phyloP scores from a whole-genome alignment of 2,888 invertebrate species.

The Dorcus parallelipipedus region DNA sequence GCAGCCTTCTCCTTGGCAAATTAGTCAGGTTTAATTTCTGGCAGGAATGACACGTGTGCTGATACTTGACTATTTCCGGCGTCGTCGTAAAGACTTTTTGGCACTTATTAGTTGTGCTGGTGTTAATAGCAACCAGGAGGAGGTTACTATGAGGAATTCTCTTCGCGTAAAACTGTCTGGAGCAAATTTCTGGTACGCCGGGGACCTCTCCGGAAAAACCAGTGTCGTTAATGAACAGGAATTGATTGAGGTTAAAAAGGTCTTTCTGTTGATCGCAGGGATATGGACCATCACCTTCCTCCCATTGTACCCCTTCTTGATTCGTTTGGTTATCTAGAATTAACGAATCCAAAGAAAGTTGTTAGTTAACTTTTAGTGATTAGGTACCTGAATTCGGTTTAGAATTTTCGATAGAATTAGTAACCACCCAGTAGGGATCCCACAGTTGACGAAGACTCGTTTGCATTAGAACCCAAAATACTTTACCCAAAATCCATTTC shows the following conservation, averaged over 20 bases:
- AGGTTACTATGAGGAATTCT: conserved; percentile 76
- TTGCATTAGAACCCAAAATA: conserved; percentile 41
- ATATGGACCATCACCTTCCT: conserved; percentile 37
- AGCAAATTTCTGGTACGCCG: conserved; percentile 38
- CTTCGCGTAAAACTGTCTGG: conserved; percentile 65
- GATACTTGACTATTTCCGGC: conserved; percentile 52
- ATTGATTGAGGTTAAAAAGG: conserved; percentile 66
- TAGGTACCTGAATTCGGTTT: background rate
- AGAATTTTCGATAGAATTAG: conserved; percentile 2
- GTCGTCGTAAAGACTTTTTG: conserved; percentile 52
- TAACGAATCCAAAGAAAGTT: background rate
- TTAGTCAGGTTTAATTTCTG: conserved; percentile 72
- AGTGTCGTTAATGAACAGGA: conserved; percentile 45
- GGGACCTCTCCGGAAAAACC: conserved; percentile 45
- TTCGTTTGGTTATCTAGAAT: conserved; percentile 38
- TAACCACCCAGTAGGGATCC: conserved; percentile 26
- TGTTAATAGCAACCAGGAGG: conserved; percentile 69
- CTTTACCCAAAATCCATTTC: conserved; percentile 43
- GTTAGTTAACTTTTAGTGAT: no score
- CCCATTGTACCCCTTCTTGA: conserved; percentile 30
- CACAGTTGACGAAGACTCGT: conserved; percentile 35
- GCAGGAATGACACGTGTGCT: conserved; percentile 61
- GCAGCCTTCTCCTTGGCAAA: conserved; percentile 63
- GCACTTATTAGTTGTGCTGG: conserved; percentile 48
- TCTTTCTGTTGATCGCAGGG: conserved; percentile 73